Conservation (phyloP, 1,140 invertebrate species). For the Drosophila biarmipes region DNA sequence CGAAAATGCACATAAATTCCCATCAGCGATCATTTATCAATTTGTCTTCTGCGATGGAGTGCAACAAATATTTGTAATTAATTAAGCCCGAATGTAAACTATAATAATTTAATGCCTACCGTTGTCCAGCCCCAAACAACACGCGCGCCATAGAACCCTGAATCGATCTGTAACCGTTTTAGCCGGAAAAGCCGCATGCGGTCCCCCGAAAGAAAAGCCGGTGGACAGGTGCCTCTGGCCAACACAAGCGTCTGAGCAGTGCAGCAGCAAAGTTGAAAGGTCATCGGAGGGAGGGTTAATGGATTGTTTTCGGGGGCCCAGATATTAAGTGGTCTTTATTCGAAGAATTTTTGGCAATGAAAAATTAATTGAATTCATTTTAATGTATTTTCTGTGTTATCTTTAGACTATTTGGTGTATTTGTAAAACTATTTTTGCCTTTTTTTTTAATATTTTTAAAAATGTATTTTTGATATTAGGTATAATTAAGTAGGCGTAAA, state of each 20-base stretch:
- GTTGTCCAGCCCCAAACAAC: conserved; percentile 39
- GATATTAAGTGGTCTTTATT: conserved; percentile 1
- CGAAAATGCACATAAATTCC: conserved; percentile 60
- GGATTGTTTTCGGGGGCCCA: neutral
- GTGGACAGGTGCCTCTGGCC: conserved; percentile 38
- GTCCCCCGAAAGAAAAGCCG: conserved; percentile 18
- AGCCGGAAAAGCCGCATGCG: conserved; percentile 65
- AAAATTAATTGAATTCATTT: neutral
- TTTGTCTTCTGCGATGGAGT: conserved; percentile 47
- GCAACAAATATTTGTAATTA: conserved; percentile 80
- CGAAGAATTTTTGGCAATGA: conserved; percentile 7
- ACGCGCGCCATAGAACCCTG: conserved; percentile 48
- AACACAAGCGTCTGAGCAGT: conserved; percentile 32
- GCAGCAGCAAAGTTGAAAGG: conserved; percentile 25
- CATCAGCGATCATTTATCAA: conserved; percentile 70
- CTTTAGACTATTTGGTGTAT: too few relatives aligned
- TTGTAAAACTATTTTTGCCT: too few relatives aligned
- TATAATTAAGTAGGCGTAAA: too few relatives aligned
- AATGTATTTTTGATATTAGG: too few relatives aligned
- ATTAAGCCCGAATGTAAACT: conserved; percentile 62
- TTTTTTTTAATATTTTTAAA: too few relatives aligned
- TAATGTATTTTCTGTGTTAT: too few relatives aligned
- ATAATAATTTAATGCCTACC: conserved; percentile 67
- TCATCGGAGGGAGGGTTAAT: conserved; percentile 2
- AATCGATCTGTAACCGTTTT: conserved; percentile 42